Evolutionary conservation across 2,888 invertebrate genomes (phyloP), one percentile per base, ranked within the genome.

Genomic region (Gerris lacustris): DNA sequence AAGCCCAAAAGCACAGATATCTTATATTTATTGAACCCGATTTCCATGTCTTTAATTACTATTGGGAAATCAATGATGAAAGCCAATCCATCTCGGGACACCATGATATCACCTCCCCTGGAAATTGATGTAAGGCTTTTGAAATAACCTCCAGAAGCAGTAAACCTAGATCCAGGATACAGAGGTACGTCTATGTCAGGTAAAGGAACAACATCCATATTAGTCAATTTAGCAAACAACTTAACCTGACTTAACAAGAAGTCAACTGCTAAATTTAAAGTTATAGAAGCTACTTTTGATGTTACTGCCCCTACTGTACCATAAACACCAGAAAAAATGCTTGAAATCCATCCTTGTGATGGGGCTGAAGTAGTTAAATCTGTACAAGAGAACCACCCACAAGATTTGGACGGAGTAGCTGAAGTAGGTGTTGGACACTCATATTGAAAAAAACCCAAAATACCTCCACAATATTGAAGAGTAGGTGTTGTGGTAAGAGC

Each of bases 121-220:
- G 43, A 44, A 18, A 70, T 7, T 5, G 70, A 17, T 15, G 67
- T 45, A 31, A 70, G 44, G 63, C 67, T 67, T 6, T 63, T 67
- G 68, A 70, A 70, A 63, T 67, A 70, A 5, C 70, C 70, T 62
- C 44, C 31, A 45, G 67, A 67, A 44, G 70, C 70, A 45, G 63
- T 68, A 45, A 70, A 67, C 6, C 15, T 9, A 55, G 45, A 9
- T 45, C 63, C 44, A 6, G 70, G 70, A 43, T 67, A 67, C 17
- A 62, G 45, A 6, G 17, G 63, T 11, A 11, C 5, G 6, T n/a
- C n/a, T 6, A 67, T 43, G 44, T 67, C 62, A 6, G 67, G 67
- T 17, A 70, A 64, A n/a, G n/a, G n/a, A 6, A 70, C 44, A 15
- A 44, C 45, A 11, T n/a, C 44, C 43, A 55, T 47, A n/a, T 44